Evolutionary conservation across 2,888 invertebrate species (phyloP).

Genomic region (Chloroclysta siterata): DNA sequence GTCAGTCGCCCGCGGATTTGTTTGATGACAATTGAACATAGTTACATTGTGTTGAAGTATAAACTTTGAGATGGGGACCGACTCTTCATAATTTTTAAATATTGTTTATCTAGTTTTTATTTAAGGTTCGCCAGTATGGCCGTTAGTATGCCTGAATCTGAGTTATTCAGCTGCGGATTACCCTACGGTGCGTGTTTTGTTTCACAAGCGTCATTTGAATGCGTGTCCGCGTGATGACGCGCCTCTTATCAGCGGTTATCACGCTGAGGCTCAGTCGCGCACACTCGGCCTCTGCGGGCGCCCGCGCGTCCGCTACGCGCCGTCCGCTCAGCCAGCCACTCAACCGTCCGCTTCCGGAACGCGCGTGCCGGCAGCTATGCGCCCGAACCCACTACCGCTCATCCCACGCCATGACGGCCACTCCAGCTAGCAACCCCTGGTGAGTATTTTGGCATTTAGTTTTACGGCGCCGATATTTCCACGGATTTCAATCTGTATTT

Average conservation of each 20-base stretch:
- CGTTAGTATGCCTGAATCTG: no score
- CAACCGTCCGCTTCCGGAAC: slow-evolving; percentile 36
- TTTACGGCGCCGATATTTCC: no score
- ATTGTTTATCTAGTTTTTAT: no score
- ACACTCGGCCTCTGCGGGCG: slow-evolving; percentile 64
- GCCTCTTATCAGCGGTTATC: slow-evolving; percentile 79
- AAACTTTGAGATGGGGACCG: no score
- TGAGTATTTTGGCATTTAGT: not conserved
- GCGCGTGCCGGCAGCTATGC: slow-evolving; percentile 32
- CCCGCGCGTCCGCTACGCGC: slow-evolving; percentile 48
- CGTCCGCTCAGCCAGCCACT: slow-evolving; percentile 20
- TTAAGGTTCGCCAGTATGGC: no score
- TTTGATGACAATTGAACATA: no score
- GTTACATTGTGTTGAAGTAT: no score
- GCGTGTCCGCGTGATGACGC: slow-evolving; percentile 58
- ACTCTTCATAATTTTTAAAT: no score
- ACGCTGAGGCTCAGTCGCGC: slow-evolving; percentile 73
- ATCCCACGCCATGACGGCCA: slow-evolving; percentile 7
- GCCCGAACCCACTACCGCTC: slow-evolving; percentile 16
- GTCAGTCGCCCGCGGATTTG: no score
- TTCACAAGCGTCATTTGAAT: slow-evolving; percentile 47
- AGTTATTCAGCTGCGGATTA: no score
- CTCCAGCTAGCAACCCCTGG: slow-evolving; percentile 8
- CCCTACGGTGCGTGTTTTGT: not conserved
- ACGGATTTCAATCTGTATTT: slow-evolving; percentile 14